phyloP scores from a whole-genome alignment of 2,797 vertebrate species.

The Epinephelus coioides region DNA sequence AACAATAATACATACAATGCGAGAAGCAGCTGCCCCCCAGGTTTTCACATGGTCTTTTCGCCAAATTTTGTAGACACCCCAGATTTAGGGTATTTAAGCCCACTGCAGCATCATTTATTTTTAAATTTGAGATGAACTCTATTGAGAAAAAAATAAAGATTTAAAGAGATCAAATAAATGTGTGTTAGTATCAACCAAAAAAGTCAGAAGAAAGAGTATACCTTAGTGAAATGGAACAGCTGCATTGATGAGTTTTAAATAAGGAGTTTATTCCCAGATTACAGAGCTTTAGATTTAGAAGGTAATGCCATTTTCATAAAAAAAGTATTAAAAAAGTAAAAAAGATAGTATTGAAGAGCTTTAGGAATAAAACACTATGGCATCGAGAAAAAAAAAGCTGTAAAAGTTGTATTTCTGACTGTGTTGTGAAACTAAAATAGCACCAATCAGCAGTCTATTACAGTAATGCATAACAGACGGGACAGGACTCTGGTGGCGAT shows the following conservation, averaged over 20 bases:
- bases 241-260: too few species aligned
- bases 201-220: too few species aligned
- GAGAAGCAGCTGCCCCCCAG: too few species aligned
- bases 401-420: background rate
- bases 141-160: too few species aligned
- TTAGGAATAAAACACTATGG: background rate
- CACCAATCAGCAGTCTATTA: conserved; percentile 25
- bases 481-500: conserved; percentile 30
- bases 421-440: conserved; percentile 27
- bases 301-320: background rate
- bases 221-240: background rate
- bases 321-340: too few species aligned
- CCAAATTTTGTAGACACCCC: too few species aligned
- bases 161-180: background rate
- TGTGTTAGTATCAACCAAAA: background rate
- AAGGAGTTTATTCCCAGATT: background rate
- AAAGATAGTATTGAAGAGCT: background rate
- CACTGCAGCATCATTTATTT: too few species aligned
- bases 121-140: too few species aligned
- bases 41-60: too few species aligned
- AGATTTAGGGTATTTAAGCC: too few species aligned
- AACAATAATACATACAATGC: too few species aligned
- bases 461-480: conserved; percentile 20
- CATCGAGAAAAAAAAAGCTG: background rate
- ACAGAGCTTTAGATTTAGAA: background rate